Evolutionary conservation across 2,888 invertebrate species (phyloP), one percentile per base, ranked within the genome.

Genomic region (Penaeus monodon): DNA sequence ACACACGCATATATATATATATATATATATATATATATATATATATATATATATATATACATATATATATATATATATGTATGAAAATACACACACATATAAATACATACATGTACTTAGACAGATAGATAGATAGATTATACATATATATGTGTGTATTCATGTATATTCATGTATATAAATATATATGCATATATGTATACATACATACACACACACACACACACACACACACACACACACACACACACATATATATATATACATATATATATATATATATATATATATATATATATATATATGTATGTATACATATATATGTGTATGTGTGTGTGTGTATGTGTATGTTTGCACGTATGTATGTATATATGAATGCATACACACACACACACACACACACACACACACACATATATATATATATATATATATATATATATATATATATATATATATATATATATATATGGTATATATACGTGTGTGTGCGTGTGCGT

Each of bases 111-210:
- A 38, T 73, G 29, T 73, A 73, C 29, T 7, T 49, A 44, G 12
- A 44, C 24, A 44, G 2, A 44, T 77, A 44, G 44, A 44, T 77
- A 44, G 44, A 44, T 77, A 77, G 6, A 7, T 4, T 77, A 77
- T 77, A 77, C 6, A 77, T 77, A 77, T 77, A 77, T 49, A 49
- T 49, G 6, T 77, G 33, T 73, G 33, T 77, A 22, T 77, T 7
- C 49, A 38, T 38, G 33, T 38, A 6, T 22, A 6, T 27, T 29
- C 4, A 3, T 33, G 3, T 38, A 80, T 80, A 80, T 80, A 80
- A 66, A 80, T 80, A 80, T 80, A 80, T 80, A 80, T 80, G 66
- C 66, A 80, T 80, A 80, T 80, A 80, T 80, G 66, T 80, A 80
- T 80, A 80, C 66, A 80, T 80, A 80, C 66, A 80, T 80, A 80